Evolutionary conservation across 2,113 vertebrate species (phyloP), one percentile per base, ranked within the genome.

Genomic region (Lamprotornis superbus): DNA sequence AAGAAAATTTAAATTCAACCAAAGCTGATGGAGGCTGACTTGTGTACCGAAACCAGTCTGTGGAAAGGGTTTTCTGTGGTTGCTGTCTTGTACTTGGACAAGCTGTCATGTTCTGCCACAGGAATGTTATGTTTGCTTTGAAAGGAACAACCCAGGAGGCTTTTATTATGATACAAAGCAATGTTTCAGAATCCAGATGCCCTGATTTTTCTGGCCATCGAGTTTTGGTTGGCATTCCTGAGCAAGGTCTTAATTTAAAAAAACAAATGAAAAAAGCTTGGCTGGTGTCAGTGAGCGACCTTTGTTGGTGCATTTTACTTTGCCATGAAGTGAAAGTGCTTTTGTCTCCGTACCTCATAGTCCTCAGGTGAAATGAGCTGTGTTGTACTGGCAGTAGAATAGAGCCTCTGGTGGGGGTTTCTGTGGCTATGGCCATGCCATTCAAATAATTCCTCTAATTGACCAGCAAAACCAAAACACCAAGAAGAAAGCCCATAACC

Each of bases 101-200:
- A 88, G 33, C 46, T 88, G 64, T 83, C 0, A 0, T 68, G 47
- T 88, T 92, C 67, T 70, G 55, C 83, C 71, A 47, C 67, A 77
- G 69, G 76, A 92, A 92, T 94, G 65, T 77, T 59, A 13, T 37
- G n/a, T 92, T 96, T 83, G 16, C 71, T 94, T 88, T 83, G 55
- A 88, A 96, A 81, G 59, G 35, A 91, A 42, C 56, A 63, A 23
- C 37, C 46, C 63, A 37, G 71, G 46, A 42, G 1, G 53, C 27
- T 39, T 74, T 81, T 78, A 53, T 80, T 37, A 23, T 44, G 44
- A 64, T 49, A 63, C 31, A 86, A 46, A 77, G 33, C 40, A 65
- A 33, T 1, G 0, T 77, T 83, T 83, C 82, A 67, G 42, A 83
- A 74, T 47, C 22, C 61, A 47, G 53, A 44, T 84, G 55, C 60